These are phyloP conservation scores for Eupithecia insigniata DNA, from an alignment of 2,888 invertebrate species.

Conservation along the genomic window DNA sequence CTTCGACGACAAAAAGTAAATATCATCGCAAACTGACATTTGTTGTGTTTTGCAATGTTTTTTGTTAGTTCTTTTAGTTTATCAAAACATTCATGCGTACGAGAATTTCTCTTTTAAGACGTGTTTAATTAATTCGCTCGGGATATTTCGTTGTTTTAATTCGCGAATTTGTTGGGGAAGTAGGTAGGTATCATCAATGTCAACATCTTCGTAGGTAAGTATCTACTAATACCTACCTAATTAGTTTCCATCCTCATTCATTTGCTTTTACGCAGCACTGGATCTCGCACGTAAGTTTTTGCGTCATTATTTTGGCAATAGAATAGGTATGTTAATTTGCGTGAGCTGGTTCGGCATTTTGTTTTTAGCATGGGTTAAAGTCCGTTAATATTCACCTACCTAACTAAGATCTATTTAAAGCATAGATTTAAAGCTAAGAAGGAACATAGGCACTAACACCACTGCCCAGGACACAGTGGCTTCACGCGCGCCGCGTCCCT, in stretches of 20 bases:
- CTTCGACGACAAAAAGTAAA: slow-evolving; percentile 40
- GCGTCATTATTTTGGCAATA: slow-evolving; percentile 11
- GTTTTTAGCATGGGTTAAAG: background rate
- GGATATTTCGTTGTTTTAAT: background rate
- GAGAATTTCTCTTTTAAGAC: background rate
- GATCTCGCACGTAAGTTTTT: slow-evolving; percentile 11
- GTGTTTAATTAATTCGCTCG: background rate
- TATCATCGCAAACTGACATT: slow-evolving; percentile 35
- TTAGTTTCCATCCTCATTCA: background rate
- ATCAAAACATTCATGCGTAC: slow-evolving; percentile 12
- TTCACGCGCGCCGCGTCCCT: too few species aligned
- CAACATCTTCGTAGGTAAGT: background rate
- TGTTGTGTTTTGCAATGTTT: slow-evolving; percentile 9
- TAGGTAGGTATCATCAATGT: background rate
- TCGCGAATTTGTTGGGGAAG: background rate
- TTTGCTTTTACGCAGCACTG: background rate
- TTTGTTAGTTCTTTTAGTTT: slow-evolving; percentile 15
- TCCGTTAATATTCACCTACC: background rate
- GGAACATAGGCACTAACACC: too few species aligned
- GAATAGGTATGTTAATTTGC: background rate
- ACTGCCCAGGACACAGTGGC: too few species aligned
- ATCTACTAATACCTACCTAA: background rate
- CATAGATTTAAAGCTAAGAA: too few species aligned
- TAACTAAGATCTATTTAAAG: too few species aligned
- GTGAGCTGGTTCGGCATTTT: background rate